Base-by-base conservation (phyloP, 2,797 vertebrate genomes). In the Heterohyrax brucei region DNA sequence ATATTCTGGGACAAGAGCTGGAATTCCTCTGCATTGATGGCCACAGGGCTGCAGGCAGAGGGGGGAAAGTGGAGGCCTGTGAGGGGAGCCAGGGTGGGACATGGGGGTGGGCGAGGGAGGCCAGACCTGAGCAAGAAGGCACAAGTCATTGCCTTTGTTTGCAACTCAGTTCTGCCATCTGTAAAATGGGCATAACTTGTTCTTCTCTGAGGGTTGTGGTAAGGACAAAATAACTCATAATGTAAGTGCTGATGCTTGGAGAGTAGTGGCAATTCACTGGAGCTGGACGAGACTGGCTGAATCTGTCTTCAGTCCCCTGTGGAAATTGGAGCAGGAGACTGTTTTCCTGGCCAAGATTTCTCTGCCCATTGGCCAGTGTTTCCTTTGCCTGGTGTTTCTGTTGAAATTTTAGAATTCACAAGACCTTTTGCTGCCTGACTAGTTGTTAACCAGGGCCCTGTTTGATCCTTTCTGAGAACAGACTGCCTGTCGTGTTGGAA, bases 301-400 rank as follows among this genome's bases (percentile, higher is more conserved):
- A 75, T 94, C 87, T 81, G 73, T 85, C 89, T 79, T 92, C 73
- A 91, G 94, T 86, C 72, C 75, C 21, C n/a, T 2, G 48, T 0
- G 2, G 88, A 95, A 92, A 61, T 78, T 87, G 92, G 92, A 86
- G 79, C 85, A 5, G 70, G 70, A 95, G 81, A 24, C 87, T 62
- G 39, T 80, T 90, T 95, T 96, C 90, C 33, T n/a, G 85, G 92
- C 95, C 93, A 92, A 95, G 84, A 94, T 97, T 98, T 97, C 97
- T 97, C 95, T 97, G 96, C 95, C 89, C 93, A 3, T 95, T 98
- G 98, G 97, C 1, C 81, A 83, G 77, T 44, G 10, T 91, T 96
- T 96, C 96, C 95, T 96, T 96, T 94, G 89, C 96, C 89, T 94
- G 92, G 76, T 33, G 97, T 96, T 97, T 97, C 96, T 96, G 97